These are phyloP conservation scores for Hemicentrotus pulcherrimus DNA, from an alignment of 35 echinoderm and acorn worm genomes.

Conservation along the genomic window DNA sequence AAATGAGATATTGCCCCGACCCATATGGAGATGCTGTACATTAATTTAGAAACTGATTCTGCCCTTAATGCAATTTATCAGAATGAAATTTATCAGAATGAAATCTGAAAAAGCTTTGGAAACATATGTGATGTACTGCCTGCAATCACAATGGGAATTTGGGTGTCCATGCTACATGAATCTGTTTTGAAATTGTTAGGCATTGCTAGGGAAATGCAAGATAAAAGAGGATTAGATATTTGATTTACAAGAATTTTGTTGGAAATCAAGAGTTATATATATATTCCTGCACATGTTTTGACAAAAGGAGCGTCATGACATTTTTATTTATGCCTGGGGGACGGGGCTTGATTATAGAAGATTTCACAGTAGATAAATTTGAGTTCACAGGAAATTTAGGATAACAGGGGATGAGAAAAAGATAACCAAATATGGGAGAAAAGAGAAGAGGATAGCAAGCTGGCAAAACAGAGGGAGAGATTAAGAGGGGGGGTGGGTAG, in stretches of 20 bases:
- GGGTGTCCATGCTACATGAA: background rate
- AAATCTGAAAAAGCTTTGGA: too few species aligned
- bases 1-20: slow-evolving; percentile 7
- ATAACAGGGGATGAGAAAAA: background rate
- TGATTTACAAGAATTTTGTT: background rate
- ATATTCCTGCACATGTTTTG: background rate
- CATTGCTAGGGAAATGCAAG: background rate
- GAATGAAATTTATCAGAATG: background rate
- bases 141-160: background rate
- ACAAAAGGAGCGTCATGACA: background rate
- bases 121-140: background rate
- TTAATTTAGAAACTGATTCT: background rate
- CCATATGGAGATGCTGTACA: background rate
- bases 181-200: background rate
- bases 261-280: background rate
- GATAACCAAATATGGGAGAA: too few species aligned
- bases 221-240: background rate
- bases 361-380: background rate
- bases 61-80: background rate
- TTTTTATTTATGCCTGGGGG: background rate
- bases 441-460: background rate
- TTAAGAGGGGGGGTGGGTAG: background rate
- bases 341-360: background rate
- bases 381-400: background rate
- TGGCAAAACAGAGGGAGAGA: background rate